Evolutionary conservation across 64 coral and sea anemone species (phyloP).

Genomic region (Pocillopora damicornis): DNA sequence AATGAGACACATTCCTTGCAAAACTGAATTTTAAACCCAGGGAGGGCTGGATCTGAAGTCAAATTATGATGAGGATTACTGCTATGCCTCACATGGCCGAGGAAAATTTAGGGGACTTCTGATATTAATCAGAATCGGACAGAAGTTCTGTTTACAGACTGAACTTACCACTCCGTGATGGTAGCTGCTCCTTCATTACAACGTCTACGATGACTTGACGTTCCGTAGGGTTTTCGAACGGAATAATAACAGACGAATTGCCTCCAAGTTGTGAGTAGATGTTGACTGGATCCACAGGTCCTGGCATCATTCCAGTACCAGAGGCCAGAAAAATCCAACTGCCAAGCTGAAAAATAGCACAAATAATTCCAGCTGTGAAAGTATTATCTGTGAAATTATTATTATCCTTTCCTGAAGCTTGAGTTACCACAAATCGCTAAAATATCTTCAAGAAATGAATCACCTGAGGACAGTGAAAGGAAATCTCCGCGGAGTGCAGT

Average conservation of each 20-base stretch:
- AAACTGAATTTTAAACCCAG: no score
- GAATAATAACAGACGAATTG: conserved; percentile 88
- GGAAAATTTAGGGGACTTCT: no score
- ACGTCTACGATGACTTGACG: conserved; percentile 85
- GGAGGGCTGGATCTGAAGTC: no score
- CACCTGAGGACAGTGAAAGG: conserved; percentile 90
- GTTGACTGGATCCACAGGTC: conserved; percentile 74
- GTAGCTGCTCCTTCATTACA: conserved; percentile 66
- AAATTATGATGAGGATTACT: no score
- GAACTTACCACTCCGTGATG: conserved; percentile 64
- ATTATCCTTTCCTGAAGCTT: no score
- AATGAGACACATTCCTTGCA: no score
- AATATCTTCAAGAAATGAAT: neutral
- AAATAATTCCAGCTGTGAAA: neutral
- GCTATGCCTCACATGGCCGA: no score
- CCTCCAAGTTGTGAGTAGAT: conserved; percentile 80
- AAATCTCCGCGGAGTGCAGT: conserved; percentile 78
- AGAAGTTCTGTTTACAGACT: neutral
- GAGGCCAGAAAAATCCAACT: conserved; percentile 86
- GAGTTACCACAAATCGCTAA: no score
- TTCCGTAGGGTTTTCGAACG: conserved; percentile 93
- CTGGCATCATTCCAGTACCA: conserved; percentile 88
- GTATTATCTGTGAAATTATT: no score
- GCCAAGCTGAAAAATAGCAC: conserved; percentile 56
- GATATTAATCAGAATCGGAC: no score